Evolutionary conservation across 1,140 invertebrate genomes (phyloP), one percentile per base, ranked within the genome.

Genomic region (Drosophila prosaltans): DNA sequence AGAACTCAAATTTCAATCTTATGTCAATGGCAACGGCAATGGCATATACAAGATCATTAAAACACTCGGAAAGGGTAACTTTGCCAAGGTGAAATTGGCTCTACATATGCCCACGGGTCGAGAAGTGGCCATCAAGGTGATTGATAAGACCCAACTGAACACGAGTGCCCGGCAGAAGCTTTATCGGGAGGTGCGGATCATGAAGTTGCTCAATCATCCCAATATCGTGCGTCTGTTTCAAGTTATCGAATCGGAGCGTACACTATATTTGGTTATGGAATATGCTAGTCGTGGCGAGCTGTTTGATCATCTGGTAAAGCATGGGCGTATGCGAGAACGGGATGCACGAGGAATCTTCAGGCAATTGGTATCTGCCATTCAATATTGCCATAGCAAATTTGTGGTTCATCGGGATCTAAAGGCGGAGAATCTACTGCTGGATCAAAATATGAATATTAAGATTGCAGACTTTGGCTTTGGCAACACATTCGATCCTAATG

Each of bases 161-260:
- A 98, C 97, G 73, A 98, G 97, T 90, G 99, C 98, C 93, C 94
- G 99, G 92, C 98, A 99, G 94, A 99, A 95, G 92, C 91, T 95
- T 65, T 95, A 95, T 88, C 94, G 95, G 92, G 95, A 95, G 93
- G 99, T 99, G 92, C 96, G 98, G 94, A 99, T 99, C 94, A 99
- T 99, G 99, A 99, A 99, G 94, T 98, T 99, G 95, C 94, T 99
- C 85, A 98, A 99, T 93, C 99, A 99, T 96, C 99, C 99, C 90
- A 99, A 99, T 93, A 99, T 99, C 93, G 98, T 99, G 60, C 99
- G 99, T 93, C 94, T 99, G 88, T 99, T 99, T 94, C 98, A 99
- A 96, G 99, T 99, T 54, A 99, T 99, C 93, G 98, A 99, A 94
- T 99, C 98, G 77, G 99, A 99, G 92, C 99, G 99, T 93, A 99